These are phyloP conservation scores for Phenganax marumi DNA, from an alignment of 92 coral and sea anemone genomes.

Conservation along the genomic window DNA sequence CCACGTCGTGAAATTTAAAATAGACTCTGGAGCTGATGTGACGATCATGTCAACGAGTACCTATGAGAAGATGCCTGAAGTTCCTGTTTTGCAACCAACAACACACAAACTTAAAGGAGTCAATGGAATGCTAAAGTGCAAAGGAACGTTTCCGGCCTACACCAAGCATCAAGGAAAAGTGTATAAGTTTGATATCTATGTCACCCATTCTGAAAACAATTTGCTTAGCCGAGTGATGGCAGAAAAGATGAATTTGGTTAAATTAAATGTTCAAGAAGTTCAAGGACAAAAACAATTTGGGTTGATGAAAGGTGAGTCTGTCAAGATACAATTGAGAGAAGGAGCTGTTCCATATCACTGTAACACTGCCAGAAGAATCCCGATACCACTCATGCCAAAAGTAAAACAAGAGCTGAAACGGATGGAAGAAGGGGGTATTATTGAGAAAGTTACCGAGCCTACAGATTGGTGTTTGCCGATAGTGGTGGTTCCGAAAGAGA, in stretches of 20 bases:
- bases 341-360: slow-evolving; percentile 17
- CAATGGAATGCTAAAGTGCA: slow-evolving; percentile 32
- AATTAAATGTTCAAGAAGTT: slow-evolving; percentile 10
- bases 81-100: slow-evolving; percentile 20
- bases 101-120: slow-evolving; percentile 33
- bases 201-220: slow-evolving; percentile 33
- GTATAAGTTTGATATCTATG: slow-evolving; percentile 24
- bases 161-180: slow-evolving; percentile 33
- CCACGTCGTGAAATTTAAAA: not conserved
- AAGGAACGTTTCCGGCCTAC: slow-evolving; percentile 38
- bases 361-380: slow-evolving; percentile 17
- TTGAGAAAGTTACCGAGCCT: slow-evolving; percentile 13
- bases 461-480: slow-evolving; percentile 28
- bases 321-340: slow-evolving; percentile 19
- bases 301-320: not conserved
- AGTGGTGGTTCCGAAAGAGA: slow-evolving; percentile 35
- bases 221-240: slow-evolving; percentile 21
- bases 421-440: slow-evolving; percentile 8
- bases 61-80: slow-evolving; percentile 27
- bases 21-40: slow-evolving; percentile 13
- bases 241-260: slow-evolving; percentile 10
- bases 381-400: slow-evolving; percentile 35
- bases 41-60: slow-evolving; percentile 30
- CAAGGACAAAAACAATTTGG: slow-evolving; percentile 2
- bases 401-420: slow-evolving; percentile 9